Percentiles rank a stretch among this genome's conserved stretches.
Evolutionary conservation across 2,113 vertebrate species (phyloP).

Genomic region (Chlorocebus sabaeus): DNA sequence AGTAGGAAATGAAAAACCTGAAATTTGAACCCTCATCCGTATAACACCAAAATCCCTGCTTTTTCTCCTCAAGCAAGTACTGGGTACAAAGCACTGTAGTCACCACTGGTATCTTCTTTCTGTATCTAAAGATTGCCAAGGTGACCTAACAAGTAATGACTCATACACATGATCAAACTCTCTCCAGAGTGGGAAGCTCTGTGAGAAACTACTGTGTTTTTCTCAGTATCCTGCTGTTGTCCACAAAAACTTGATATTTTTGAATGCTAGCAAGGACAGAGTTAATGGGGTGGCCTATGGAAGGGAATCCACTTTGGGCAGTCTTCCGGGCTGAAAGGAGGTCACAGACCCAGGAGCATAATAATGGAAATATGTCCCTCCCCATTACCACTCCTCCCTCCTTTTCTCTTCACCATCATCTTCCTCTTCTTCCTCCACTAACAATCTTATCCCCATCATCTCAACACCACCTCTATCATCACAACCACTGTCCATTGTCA

Average conservation of each 20-base stretch:
- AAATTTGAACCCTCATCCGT: not conserved
- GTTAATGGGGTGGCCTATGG: not conserved
- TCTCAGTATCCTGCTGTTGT: not conserved
- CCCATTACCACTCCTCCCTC: fast-evolving
- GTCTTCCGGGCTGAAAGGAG: not conserved
- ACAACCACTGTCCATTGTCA: too few species aligned
- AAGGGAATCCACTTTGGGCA: not conserved
- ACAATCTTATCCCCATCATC: too few species aligned
- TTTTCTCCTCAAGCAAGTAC: not conserved
- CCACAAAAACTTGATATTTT: not conserved
- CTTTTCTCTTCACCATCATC: not conserved
- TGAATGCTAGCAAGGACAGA: not conserved
- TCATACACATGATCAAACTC: not conserved
- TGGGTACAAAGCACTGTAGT: not conserved
- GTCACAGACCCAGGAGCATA: not conserved
- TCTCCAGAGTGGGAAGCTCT: not conserved
- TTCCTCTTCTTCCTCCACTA: not conserved
- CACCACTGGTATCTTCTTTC: not conserved
- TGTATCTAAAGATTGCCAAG: not conserved
- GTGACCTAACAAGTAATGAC: not conserved
- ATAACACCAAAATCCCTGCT: not conserved
- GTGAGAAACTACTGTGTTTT: not conserved
- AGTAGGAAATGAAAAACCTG: not conserved
- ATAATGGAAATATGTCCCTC: not conserved
- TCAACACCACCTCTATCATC: not conserved